phyloP scores from a whole-genome alignment of 2,888 invertebrate genomes.

The Dicyrtomina minuta region DNA sequence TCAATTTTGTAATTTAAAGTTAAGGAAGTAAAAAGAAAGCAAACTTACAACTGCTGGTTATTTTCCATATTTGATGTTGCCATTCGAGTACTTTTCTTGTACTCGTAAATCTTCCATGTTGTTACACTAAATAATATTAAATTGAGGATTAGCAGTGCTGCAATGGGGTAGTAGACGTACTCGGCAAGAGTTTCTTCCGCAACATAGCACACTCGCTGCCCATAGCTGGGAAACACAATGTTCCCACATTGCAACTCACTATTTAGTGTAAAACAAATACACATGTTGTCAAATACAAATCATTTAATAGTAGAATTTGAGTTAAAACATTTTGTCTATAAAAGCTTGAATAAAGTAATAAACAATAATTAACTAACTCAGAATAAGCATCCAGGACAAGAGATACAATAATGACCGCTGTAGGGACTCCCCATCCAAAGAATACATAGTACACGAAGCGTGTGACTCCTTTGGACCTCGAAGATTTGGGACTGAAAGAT shows the following conservation, averaged over 20 bases:
- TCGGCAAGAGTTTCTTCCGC: constrained; percentile 1
- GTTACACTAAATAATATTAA: constrained; percentile 29
- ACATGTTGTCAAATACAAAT: too few relatives aligned
- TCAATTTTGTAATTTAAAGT: too few relatives aligned
- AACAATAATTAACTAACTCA: too few relatives aligned
- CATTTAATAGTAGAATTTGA: too few relatives aligned
- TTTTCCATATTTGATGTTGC: constrained; percentile 29
- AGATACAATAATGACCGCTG: constrained; percentile 10
- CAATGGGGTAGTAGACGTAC: constrained; percentile 27
- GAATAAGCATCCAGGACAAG: constrained; percentile 9
- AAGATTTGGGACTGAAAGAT: constrained; percentile 17
- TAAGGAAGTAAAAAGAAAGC: neutral
- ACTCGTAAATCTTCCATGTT: constrained; percentile 30
- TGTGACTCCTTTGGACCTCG: constrained; percentile 10
- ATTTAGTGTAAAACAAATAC: neutral
- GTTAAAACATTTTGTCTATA: neutral
- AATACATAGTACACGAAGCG: constrained; percentile 19
- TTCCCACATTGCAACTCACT: constrained; percentile 2
- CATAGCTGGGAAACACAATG: constrained; percentile 4
- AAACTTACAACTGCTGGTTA: constrained; percentile 30
- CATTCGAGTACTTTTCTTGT: constrained; percentile 31
- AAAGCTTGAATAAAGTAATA: too few relatives aligned
- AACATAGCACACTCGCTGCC: constrained; percentile 11
- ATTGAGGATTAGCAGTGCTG: constrained; percentile 20
- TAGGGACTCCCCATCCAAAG: constrained; percentile 26